Evolutionary conservation across 2,797 vertebrate genomes (phyloP), one percentile per base, ranked within the genome.

Genomic region (Australoheros facetus): DNA sequence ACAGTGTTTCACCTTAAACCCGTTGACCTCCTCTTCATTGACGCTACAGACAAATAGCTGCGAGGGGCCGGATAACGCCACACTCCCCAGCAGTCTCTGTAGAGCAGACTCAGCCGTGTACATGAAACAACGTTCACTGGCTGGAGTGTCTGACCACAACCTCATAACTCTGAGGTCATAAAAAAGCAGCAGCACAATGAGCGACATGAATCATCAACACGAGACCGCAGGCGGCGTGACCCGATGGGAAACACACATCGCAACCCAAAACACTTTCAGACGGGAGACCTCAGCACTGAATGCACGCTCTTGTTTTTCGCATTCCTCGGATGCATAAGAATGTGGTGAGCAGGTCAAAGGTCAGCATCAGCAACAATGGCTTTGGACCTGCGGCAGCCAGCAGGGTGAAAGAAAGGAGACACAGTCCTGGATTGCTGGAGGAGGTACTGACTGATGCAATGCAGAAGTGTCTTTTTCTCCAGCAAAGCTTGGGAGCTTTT

Each of bases 391-490:
- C 82, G 62, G 66, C 51, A 17, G 79, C 10, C 53, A 70, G 62
- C 55, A 3, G 59, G 73, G 75, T 6, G 80, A 77, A 72, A 81
- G 92, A 89, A 90, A 94, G 81, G 58, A 74, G 88, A 93, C 88
- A 91, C 90, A 89, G 87, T 85, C 55, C 69, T 53, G 78, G 83
- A 84, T 81, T 26, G 26, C 66, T 16, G 85, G 79, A 82, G 21
- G 58, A 34, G 60, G 30, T 56, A 60, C 30, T 86, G 91, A 89
- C 71, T 79, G 86, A 88, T 74, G 82, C 79, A 12, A 30, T 54
- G 57, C 78, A 89, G 80, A 85, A 83, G 73, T 32, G 70, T 78
- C 87, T 83, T 75, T 85, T 86, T 86, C 82, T 84, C 73, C 77
- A 17, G 66, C 56, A 28, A 73, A 87, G 83, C 80, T 34, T 34